Base-by-base conservation (phyloP, 2,113 vertebrate species). In the Elaphurus davidianus region DNA sequence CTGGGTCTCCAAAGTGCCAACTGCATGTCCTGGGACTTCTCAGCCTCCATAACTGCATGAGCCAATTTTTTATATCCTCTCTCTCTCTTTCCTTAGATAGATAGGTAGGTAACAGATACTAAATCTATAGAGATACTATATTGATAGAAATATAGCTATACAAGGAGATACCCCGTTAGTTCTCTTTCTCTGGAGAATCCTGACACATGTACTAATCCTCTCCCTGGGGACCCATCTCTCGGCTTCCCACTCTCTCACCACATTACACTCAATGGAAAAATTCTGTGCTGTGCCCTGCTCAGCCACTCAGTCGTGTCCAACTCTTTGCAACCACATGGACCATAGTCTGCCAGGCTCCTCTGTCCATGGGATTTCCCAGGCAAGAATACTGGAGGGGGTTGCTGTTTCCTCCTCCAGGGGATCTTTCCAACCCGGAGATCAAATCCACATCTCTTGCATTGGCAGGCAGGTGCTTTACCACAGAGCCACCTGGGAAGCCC, bases 281-380 rank as follows among this genome's bases (percentile, higher is more conserved):
- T 33, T 7, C n/a, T 0, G 0, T 40, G 36, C 11, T 2, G 2
- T 74, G 67, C 67, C 11, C 0, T 23, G 67, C 36, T 74, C 67
- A 74, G 2, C 23, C 36, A 40, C 67, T 40, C 36, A 74, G 36
- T 74, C 1, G 0, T 40, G 36, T 13, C 36, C 67, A 74, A 13
- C 67, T 25, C 67, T 74, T 74, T 74, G 67, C 19, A 25, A 40
- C 36, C 36, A 74, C 67, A 40, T 40, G n/a, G 67, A 74, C 36
- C 23, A 13, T 40, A 40, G 36, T 40, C 67, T 40, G n/a, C 67
- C 36, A 40, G 67, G 19, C 19, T 74, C n/a, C 67, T 71, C 36
- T 25, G 21, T 40, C 67, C 36, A 40, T 25, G 67, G 21, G 36
- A 25, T 40, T 74, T 74, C 67, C 67, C 36, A 40, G 36, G 36